Conservation (phyloP, 2,113 vertebrate genomes). For the Puntigrus tetrazona region DNA sequence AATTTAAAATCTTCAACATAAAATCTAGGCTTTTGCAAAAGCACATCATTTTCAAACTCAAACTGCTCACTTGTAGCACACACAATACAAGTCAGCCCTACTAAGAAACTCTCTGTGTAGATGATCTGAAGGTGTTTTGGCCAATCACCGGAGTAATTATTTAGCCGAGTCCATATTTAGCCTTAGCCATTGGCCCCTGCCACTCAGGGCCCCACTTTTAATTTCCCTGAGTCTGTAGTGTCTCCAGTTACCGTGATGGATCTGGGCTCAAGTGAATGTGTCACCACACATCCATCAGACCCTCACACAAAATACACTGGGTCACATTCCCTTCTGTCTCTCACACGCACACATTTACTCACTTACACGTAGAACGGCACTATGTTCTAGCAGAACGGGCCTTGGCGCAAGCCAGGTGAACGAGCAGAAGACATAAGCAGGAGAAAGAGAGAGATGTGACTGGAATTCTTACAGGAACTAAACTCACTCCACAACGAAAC, state of each 20-base stretch:
- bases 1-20: not conserved
- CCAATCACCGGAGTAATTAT: conserved; percentile 54
- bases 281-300: conserved; percentile 65
- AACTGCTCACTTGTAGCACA: not conserved
- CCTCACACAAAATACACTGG: conserved; percentile 46
- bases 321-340: conserved; percentile 43
- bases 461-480: not conserved
- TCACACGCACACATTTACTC: conserved; percentile 22
- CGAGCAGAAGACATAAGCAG: conserved; percentile 15
- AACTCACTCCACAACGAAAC: not conserved
- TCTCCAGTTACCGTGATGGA: conserved; percentile 60
- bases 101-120: conserved; percentile 36
- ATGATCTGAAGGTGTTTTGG: conserved; percentile 41
- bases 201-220: conserved; percentile 50
- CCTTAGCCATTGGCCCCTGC: conserved; percentile 46
- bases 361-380: not conserved
- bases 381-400: conserved; percentile 13
- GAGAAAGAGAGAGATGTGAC: conserved; percentile 21
- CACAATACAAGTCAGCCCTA: conserved; percentile 18
- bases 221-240: conserved; percentile 57
- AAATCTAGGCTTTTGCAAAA: not conserved
- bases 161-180: conserved; percentile 59
- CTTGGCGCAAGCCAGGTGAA: conserved; percentile 26
- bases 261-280: conserved; percentile 63
- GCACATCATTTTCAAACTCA: not conserved